Percentiles rank a stretch among this genome's conserved stretches.
These are phyloP conservation scores for Cheilosia variabilis DNA, from an alignment of 2,888 invertebrate genomes.

Conservation along the genomic window DNA sequence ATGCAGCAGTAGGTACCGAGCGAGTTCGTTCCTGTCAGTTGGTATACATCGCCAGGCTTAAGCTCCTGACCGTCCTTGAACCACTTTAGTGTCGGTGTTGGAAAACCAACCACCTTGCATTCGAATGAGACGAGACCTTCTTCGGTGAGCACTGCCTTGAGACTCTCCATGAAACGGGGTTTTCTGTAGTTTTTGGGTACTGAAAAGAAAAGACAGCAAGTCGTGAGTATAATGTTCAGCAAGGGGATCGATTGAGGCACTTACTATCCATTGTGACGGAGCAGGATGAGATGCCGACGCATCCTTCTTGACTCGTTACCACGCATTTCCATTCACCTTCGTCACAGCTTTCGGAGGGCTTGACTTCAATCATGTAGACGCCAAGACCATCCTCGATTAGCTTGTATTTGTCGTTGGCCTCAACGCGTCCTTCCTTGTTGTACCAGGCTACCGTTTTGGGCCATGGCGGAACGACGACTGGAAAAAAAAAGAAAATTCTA, in stretches of 20 bases:
- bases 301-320: conserved; percentile 90
- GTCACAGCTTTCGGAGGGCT: conserved; percentile 90
- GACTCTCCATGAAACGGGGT: conserved; percentile 94
- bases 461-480: conserved; percentile 93
- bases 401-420: conserved; percentile 89
- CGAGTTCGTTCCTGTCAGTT: conserved; percentile 95
- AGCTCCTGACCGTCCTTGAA: conserved; percentile 96
- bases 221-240: neutral
- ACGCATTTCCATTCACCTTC: conserved; percentile 96
- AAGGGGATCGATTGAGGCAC: conserved; percentile 77
- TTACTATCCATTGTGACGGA: conserved; percentile 91
- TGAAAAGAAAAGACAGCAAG: conserved; percentile 81
- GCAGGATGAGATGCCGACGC: conserved; percentile 90
- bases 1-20: conserved; percentile 95
- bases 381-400: conserved; percentile 93
- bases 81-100: conserved; percentile 94
- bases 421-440: conserved; percentile 92
- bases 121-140: conserved; percentile 96
- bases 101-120: conserved; percentile 96
- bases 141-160: conserved; percentile 94
- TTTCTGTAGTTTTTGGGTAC: conserved; percentile 95
- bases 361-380: conserved; percentile 90
- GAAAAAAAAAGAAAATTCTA: neutral
- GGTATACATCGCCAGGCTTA: conserved; percentile 96
- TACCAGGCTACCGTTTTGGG: conserved; percentile 93